A percentile compares a stretch with the other conserved stretches of the same genome.
These are phyloP conservation scores for Sarcophaga bullata DNA, from an alignment of 1,140 invertebrate genomes.

Conservation along the genomic window DNA sequence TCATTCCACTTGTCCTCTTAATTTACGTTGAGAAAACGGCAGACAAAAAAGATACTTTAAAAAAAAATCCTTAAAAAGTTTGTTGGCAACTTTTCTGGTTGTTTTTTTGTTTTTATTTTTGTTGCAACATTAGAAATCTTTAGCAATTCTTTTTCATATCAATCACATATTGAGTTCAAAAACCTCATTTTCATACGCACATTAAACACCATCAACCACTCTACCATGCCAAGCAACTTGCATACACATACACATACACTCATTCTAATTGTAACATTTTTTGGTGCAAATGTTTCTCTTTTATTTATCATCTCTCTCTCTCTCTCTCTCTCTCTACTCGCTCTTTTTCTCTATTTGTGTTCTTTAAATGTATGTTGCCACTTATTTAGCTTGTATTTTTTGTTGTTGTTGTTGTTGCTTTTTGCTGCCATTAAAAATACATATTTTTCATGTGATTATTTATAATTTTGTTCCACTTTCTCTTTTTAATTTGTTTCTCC, in stretches of 20 bases:
- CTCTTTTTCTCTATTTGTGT: too few species aligned
- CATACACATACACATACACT: not conserved
- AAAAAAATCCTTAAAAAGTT: too few species aligned
- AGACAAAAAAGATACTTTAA: not conserved
- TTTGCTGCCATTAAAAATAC: not conserved
- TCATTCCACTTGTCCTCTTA: slow-evolving; percentile 13
- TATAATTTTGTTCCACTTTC: not conserved
- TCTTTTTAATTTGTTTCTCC: not conserved
- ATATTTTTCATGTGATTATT: slow-evolving; percentile 21
- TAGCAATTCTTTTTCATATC: too few species aligned
- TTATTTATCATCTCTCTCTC: not conserved
- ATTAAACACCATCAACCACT: not conserved
- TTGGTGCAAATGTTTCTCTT: not conserved
- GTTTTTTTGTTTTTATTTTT: too few species aligned
- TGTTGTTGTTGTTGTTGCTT: not conserved
- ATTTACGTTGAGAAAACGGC: not conserved
- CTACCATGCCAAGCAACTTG: not conserved
- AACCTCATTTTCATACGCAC: slow-evolving; percentile 10
- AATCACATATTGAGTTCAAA: not conserved
- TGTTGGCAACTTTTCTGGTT: too few species aligned
- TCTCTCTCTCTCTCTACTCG: not conserved
- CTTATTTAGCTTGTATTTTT: not conserved
- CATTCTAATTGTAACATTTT: slow-evolving; percentile 19
- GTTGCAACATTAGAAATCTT: too few species aligned
- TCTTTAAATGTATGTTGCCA: slow-evolving; percentile 20